These are phyloP conservation scores for Calliphora vomitoria DNA, from an alignment of 2,888 invertebrate genomes.

Conservation along the genomic window DNA sequence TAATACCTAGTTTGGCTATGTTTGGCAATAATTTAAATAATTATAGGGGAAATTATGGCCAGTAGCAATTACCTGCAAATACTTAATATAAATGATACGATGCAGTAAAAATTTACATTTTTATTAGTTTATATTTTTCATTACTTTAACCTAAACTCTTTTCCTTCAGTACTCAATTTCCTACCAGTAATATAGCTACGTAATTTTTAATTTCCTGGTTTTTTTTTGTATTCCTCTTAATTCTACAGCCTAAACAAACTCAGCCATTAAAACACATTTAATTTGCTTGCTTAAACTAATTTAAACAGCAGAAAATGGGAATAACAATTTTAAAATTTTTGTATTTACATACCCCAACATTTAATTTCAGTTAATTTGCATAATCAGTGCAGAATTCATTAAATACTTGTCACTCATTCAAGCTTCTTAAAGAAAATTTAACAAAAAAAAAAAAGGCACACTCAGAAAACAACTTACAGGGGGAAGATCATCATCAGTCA, in stretches of 20 bases:
- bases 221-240: not conserved
- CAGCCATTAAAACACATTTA: not conserved
- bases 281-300: not conserved
- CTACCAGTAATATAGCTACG: not conserved
- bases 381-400: slow-evolving; percentile 75
- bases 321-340: not conserved
- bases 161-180: not conserved
- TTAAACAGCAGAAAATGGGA: slow-evolving; percentile 49
- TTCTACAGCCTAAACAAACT: slow-evolving; percentile 35
- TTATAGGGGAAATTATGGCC: too few relatives aligned
- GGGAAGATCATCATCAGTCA: slow-evolving; percentile 64
- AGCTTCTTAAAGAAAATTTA: slow-evolving; percentile 45
- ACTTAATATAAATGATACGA: too few relatives aligned
- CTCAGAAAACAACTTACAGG: not conserved
- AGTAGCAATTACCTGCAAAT: too few relatives aligned
- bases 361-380: slow-evolving; percentile 66
- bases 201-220: slow-evolving; percentile 56
- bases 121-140: not conserved
- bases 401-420: slow-evolving; percentile 73
- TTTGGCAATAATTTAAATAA: too few relatives aligned
- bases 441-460: not conserved
- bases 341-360: not conserved
- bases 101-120: not conserved
- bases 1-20: too few relatives aligned
- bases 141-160: not conserved